Evolutionary conservation across 2,113 vertebrate species (phyloP).

Genomic region (Dermatemys mawii): DNA sequence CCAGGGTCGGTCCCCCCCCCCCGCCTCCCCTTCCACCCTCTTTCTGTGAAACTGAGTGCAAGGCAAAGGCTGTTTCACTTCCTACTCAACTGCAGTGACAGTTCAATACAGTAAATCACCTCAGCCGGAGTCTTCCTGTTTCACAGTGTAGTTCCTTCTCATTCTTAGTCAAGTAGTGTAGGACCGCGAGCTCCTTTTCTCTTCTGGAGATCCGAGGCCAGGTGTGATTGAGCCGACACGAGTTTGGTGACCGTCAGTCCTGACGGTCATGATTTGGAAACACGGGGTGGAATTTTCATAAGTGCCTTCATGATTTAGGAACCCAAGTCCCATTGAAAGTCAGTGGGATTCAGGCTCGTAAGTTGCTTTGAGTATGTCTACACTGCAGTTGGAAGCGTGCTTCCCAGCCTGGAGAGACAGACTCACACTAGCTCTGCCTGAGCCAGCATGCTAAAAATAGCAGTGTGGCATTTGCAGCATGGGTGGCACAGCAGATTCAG

Average conservation of each 20-base stretch:
- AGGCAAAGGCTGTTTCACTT: slow-evolving; percentile 72
- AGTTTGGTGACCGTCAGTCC: background rate
- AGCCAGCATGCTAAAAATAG: background rate
- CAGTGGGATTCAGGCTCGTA: background rate
- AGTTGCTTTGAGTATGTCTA: background rate
- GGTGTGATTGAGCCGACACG: background rate
- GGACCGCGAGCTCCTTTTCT: background rate
- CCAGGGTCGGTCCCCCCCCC: background rate
- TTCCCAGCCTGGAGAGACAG: background rate
- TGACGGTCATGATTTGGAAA: background rate
- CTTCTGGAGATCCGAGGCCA: background rate
- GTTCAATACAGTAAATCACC: background rate
- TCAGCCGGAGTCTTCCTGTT: slow-evolving; percentile 49
- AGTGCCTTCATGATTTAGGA: background rate
- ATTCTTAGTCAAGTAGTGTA: fast-evolving
- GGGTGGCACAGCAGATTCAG: background rate
- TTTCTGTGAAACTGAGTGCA: slow-evolving; percentile 2
- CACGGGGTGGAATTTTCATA: background rate
- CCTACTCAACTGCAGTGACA: background rate
- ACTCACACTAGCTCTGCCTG: background rate
- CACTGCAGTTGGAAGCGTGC: background rate
- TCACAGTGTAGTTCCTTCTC: background rate
- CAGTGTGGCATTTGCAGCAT: background rate
- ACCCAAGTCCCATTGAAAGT: background rate
- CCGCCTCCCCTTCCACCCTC: background rate